Evolutionary conservation across 2,888 invertebrate species (phyloP), one percentile per base, ranked within the genome.

Genomic region (Drosophila neutralis): DNA sequence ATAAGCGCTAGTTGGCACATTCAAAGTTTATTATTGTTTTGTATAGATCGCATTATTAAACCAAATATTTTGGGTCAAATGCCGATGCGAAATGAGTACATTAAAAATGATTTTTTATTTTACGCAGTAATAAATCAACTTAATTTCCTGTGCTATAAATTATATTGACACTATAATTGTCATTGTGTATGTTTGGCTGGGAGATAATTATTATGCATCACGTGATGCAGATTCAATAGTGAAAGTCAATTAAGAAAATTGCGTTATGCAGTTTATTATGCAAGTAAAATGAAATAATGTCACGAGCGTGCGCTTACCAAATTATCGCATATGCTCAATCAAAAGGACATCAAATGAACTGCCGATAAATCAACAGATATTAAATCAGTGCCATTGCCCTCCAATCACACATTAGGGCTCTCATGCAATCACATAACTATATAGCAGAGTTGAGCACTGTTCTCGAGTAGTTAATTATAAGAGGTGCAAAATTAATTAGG

Each of bases 41-140:
- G 10, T 21, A 57, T 15, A 11, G 10, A 54, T 33, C 2, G 21
- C 38, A 40, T 18, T 45, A 24, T 35, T n/a, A n/a, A 35, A 6
- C 29, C 49, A 68, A 56, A n/a, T 35, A 35, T 68, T 58, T 70
- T 36, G 21, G 27, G 13, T 21, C 18, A 40, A 69, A 29, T 31
- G 21, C 6, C 18, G 21, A n/a, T 29, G 3, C 1, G 31, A 13
- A 51, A 51, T 42, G 33, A 29, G 58, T 38, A 53, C 53, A 40
- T 59, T 40, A 53, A 58, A 42, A 27, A 31, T 1, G n/a, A 18
- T 15, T 38, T 51, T 56, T 57, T 57, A 80, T 69, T 69, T 78
- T 59, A 40, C 70, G 76, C 84, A 78, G 79, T 76, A 84, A 84
- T 84, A 76, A 60, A 73, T 76, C 76, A 59, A 66, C 49, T 68